phyloP scores from a whole-genome alignment of 2,113 vertebrate species.

The Triplophysa dalaica region DNA sequence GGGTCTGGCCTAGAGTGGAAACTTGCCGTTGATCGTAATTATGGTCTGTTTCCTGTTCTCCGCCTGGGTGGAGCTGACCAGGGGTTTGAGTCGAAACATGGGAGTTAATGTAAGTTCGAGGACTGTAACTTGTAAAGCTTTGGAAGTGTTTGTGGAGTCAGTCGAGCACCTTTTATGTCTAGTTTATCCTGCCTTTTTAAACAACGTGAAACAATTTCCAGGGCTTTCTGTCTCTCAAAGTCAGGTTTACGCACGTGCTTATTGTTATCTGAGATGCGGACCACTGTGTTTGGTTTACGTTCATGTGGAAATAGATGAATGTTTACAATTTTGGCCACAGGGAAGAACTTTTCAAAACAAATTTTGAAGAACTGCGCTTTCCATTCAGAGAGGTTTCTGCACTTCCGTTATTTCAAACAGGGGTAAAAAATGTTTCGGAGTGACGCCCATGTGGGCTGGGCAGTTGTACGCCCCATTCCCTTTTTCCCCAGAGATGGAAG shows the following conservation, averaged over 20 bases:
- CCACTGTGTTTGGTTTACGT: slow-evolving; percentile 22
- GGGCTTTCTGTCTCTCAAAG: background rate
- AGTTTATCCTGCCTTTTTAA: background rate
- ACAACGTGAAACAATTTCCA: background rate
- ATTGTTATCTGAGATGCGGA: background rate
- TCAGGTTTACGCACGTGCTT: background rate
- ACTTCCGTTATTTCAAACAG: slow-evolving; percentile 47
- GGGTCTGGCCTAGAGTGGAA: slow-evolving; percentile 60
- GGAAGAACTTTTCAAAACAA: no score
- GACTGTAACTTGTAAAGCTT: slow-evolving; percentile 12
- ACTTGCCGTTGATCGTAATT: slow-evolving; percentile 65
- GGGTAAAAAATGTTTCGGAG: slow-evolving; percentile 11
- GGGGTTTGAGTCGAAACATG: slow-evolving; percentile 15
- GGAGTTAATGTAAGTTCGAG: slow-evolving; percentile 34
- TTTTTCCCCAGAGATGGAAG: slow-evolving; percentile 18
- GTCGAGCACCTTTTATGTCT: slow-evolving; percentile 13
- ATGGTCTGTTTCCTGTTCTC: slow-evolving; percentile 57
- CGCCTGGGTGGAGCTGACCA: slow-evolving; percentile 53
- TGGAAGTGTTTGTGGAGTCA: slow-evolving; percentile 10
- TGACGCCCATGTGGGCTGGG: slow-evolving; percentile 26
- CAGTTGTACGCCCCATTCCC: background rate
- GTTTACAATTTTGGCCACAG: slow-evolving; percentile 32
- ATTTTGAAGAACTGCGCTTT: background rate
- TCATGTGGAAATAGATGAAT: slow-evolving; percentile 31
- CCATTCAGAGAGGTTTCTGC: slow-evolving; percentile 2